Evolutionary conservation across 2,113 vertebrate genomes (phyloP), one percentile per base, ranked within the genome.

Genomic region (Larimichthys polyactis): DNA sequence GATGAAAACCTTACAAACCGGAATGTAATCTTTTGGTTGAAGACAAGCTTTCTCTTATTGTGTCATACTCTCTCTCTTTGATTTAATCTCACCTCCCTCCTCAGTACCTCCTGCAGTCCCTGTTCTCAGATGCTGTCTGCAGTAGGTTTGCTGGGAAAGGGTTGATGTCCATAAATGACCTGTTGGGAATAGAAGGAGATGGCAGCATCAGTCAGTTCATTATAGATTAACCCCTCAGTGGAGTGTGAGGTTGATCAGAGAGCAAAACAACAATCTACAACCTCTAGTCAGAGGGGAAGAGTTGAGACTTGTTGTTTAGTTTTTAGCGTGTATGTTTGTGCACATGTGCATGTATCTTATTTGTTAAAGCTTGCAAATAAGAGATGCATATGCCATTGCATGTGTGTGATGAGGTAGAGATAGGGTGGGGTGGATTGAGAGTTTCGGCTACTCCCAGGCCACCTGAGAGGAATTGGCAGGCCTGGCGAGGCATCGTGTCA

Each of bases 391-490:
- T 46, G 22, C 15, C 64, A 14, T 7, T 66, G 63, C 2, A 0
- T n/a, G 14, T 29, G 58, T 75, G 62, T 74, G 70, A 69, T 75
- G 71, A 48, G 70, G 71, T 59, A 54, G 74, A 5, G 44, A 40
- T 57, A 27, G 66, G 49, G 24, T 36, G 15, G 29, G 27, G 64
- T 80, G 54, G 65, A 71, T 65, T 11, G 81, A 72, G 86, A 85
- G 86, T 88, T 90, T 79, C 20, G 71, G 78, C 80, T 89, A 84
- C 81, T 94, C 94, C 90, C 91, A 78, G 66, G 84, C 75, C 91
- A 94, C 88, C 94, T 92, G 93, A 94, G 90, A 88, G 91, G 94
- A 86, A 91, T 92, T 92, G 43, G 51, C 86, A 83, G 80, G 78
- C 62, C 90, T 91, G 89, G 94, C 85, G 87, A 79, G 93, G 91